Percentiles rank a stretch among this genome's conserved stretches.
Evolutionary conservation across 2,888 invertebrate genomes (phyloP).

Genomic region (Drosophila niveifrons): DNA sequence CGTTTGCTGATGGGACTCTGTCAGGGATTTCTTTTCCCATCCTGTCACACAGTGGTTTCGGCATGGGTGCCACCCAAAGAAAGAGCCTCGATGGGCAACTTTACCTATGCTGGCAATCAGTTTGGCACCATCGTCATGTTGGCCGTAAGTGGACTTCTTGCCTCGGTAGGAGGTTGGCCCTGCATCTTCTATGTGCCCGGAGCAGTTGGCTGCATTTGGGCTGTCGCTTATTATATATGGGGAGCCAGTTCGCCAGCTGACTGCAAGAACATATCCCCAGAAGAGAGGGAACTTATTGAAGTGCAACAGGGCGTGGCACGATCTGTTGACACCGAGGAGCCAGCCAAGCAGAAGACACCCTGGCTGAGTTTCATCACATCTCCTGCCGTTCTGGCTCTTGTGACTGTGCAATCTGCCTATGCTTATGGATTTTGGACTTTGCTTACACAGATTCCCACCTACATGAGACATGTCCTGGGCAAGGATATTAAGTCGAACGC

Average conservation of each 20-base stretch:
- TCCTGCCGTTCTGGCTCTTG: conserved; percentile 87
- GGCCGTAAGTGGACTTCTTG: conserved; percentile 89
- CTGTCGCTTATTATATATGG: conserved; percentile 86
- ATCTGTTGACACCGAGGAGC: conserved; percentile 23
- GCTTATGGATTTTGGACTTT: conserved; percentile 91
- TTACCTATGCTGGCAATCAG: conserved; percentile 88
- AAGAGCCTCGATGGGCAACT: conserved; percentile 87
- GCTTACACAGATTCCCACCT: conserved; percentile 90
- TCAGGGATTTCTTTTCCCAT: conserved; percentile 90
- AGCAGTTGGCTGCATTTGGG: conserved; percentile 86
- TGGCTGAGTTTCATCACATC: conserved; percentile 89
- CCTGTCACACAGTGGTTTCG: conserved; percentile 90
- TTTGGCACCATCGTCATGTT: conserved; percentile 89
- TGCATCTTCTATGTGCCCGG: conserved; percentile 89
- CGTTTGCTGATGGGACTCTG: conserved; percentile 90
- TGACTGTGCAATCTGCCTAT: conserved; percentile 86
- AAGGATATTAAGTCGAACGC: conserved; percentile 90
- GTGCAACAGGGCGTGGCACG: conserved; percentile 85
- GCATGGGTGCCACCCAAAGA: conserved; percentile 90
- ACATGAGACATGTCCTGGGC: conserved; percentile 89
- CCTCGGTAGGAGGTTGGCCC: conserved; percentile 88
- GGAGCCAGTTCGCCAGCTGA: conserved; percentile 88
- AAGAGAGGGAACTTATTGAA: conserved; percentile 90
- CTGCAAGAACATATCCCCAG: conserved; percentile 87
- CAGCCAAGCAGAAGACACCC: conserved; percentile 85